These are phyloP conservation scores for Nanorana parkeri DNA, from an alignment of 2,113 vertebrate species.

Conservation along the genomic window DNA sequence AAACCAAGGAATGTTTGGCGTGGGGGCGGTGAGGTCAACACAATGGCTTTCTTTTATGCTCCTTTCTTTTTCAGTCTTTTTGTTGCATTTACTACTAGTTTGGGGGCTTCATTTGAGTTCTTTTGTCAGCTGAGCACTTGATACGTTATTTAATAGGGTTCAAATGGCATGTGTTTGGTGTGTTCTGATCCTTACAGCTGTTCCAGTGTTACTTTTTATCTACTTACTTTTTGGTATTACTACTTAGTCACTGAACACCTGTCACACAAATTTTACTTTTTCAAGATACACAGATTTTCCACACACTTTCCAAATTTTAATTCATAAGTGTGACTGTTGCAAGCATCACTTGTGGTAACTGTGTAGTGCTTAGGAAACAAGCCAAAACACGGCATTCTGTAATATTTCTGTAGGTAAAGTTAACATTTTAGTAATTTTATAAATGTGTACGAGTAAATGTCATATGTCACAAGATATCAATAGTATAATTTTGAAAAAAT, in stretches of 20 bases:
- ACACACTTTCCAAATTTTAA: no score
- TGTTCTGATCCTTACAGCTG: constrained; percentile 27
- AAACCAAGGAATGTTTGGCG: constrained; percentile 38
- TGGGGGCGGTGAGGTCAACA: constrained; percentile 55
- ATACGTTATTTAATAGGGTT: constrained; percentile 77
- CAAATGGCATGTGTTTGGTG: constrained; percentile 70
- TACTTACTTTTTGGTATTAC: not conserved
- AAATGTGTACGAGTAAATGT: no score
- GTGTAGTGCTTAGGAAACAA: no score
- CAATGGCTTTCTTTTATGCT: constrained; percentile 58
- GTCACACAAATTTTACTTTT: not conserved
- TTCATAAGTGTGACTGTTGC: no score
- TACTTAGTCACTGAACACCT: not conserved
- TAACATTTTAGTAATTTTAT: no score
- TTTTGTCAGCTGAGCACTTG: constrained; percentile 75
- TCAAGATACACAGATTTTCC: no score
- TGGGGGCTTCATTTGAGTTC: constrained; percentile 66
- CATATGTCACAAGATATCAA: no score
- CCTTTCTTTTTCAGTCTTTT: constrained; percentile 64
- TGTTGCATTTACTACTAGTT: constrained; percentile 69
- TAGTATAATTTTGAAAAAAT: no score
- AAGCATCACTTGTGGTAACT: no score
- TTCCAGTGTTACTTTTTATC: constrained; percentile 5
- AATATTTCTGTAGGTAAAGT: no score
- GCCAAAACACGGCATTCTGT: no score